Base-by-base conservation (phyloP, 2,797 vertebrate species). In the Crocodylus rhombifer region DNA sequence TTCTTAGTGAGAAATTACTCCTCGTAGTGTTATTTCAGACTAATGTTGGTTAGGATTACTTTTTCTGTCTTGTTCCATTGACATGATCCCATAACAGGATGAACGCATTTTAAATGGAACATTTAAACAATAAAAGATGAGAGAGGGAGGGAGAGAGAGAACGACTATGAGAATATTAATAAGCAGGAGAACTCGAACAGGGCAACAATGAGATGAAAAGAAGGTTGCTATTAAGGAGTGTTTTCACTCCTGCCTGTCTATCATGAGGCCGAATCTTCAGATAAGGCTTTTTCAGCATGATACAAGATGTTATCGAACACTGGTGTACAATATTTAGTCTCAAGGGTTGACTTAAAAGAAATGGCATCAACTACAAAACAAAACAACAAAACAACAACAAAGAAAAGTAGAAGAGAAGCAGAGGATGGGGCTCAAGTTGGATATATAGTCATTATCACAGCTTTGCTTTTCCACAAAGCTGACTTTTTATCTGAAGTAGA, bases 201-300 rank as follows among this genome's bases (percentile, higher is more conserved):
- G 84, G 93, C 93, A 95, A 75, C 94, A 82, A 88, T 62, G 91
- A 95, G 93, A 97, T 95, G 91, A 97, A 97, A 81, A 84, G 86
- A 94, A 90, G 3, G 2, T n/a, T 93, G 95, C 84, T 96, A 95
- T 96, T 94, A 98, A 98, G 97, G 94, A 91, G 97, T 96, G 97
- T 97, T 98, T 98, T 98, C 96, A 95, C 95, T 97, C 96, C 94
- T 98, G 96, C 97, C 96, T 94, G 88, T 92, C 96, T 98, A 98
- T 98, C 97, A 97, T 92, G 91, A 96, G 97, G 96, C 96, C 96
- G 84, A 98, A 99, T 98, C 98, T 98, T 96, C 96, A 98, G 98
- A 99, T 98, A 98, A 98, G 98, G 96, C 97, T 96, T 98, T 97
- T 97, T 94, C 97, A 98, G 98, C 97, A 98, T 97, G 98, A 98